Percentiles rank a stretch among this genome's conserved stretches.
Evolutionary conservation across 2,113 vertebrate genomes (phyloP).

Genomic region (Microtus oregoni): DNA sequence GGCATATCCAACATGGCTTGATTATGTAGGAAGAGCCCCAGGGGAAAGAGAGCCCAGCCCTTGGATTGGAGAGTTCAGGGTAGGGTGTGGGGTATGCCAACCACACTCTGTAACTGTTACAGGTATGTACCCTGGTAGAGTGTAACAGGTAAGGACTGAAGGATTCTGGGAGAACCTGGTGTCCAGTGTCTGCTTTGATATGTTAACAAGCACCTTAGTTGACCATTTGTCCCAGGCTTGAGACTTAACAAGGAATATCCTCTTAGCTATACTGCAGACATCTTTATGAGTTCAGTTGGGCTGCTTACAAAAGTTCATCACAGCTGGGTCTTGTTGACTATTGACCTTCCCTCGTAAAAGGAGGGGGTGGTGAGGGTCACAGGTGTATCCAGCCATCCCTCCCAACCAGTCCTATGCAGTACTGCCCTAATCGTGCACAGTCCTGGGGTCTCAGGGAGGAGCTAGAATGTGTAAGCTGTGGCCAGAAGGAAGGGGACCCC

Average conservation of each 20-base stretch:
- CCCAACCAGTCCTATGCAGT: not conserved
- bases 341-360: not conserved
- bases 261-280: not conserved
- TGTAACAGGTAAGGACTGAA: not conserved
- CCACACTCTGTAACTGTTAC: not conserved
- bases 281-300: not conserved
- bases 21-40: not conserved
- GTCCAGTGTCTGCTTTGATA: not conserved
- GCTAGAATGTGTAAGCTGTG: not conserved
- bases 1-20: not conserved
- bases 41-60: not conserved
- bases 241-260: not conserved
- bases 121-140: too few species aligned
- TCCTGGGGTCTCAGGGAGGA: not conserved
- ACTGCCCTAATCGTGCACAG: not conserved
- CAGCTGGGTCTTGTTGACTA: not conserved
- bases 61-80: not conserved
- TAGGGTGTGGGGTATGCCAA: not conserved
- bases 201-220: not conserved
- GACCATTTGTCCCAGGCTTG: not conserved
- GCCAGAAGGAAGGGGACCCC: not conserved
- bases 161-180: not conserved
- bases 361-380: not conserved
- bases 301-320: too few species aligned
- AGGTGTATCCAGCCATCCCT: not conserved